Evolutionary conservation across 2,797 vertebrate genomes (phyloP), one percentile per base, ranked within the genome.

Genomic region (Liasis olivaceus): DNA sequence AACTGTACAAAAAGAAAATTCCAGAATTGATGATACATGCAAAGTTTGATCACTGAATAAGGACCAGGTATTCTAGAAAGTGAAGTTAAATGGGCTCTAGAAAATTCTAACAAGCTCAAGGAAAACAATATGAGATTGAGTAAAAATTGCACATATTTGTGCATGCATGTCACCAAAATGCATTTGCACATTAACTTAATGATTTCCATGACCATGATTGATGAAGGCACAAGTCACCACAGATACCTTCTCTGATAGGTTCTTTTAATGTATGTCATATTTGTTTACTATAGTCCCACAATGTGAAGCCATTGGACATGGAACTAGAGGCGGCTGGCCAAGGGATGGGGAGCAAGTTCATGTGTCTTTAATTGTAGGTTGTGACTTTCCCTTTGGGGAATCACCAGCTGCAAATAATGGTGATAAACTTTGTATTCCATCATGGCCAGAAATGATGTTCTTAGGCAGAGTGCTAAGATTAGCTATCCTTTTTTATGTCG

Each of bases 401-500:
- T 26, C 64, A 15, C 26, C 13, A 62, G 2, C 54, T n/a, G 85
- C 28, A 62, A 90, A 72, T 87, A 51, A 89, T 11, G 8, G 31
- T 62, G 28, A 89, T 60, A 60, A 72, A 42, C 20, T 62, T 85
- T 90, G 3, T 59, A 28, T 51, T 60, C 36, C 20, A 28, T 58
- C 87, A 58, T 93, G 59, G 69, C 51, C 69, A 90, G 59, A 81
- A 90, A 2, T 84, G 14, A 56, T 66, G 11, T 54, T 51, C 22
- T 89, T 28, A 24, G 42, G 47, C 72, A 56, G n/a, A 4, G 0
- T 6, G 63, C 64, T 95, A 93, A 54, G 87, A 56, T 47, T 66
- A 14, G 11, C 94, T 91, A 2, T 90, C 92, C 92, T 69, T 81
- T 91, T 90, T 91, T 51, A 81, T 24, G 86, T 85, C 47, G 22